A percentile compares a stretch with the other conserved stretches of the same genome.
phyloP scores from a whole-genome alignment of 2,797 vertebrate species.

The Smutsia temminckii region DNA sequence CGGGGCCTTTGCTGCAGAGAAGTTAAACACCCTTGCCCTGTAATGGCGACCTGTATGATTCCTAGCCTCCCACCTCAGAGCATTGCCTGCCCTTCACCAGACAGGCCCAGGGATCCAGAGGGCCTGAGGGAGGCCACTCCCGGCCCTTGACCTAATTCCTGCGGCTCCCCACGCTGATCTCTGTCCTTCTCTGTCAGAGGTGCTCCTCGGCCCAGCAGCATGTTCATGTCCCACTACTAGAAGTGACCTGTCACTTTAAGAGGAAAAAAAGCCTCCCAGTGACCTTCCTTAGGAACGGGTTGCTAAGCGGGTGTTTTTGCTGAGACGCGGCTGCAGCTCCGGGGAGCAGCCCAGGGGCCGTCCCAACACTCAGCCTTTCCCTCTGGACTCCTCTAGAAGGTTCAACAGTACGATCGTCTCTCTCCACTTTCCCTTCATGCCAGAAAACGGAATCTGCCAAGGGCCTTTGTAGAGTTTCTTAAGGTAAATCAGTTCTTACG shows the following conservation, averaged over 20 bases:
- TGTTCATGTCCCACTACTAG: not conserved
- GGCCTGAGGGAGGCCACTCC: not conserved
- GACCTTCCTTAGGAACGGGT: conserved; percentile 70
- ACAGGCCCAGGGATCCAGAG: fast-evolving
- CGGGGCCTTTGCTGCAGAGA: not conserved
- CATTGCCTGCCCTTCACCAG: not conserved
- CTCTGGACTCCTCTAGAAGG: not conserved
- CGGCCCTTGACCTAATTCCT: not conserved
- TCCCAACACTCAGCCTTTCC: conserved; percentile 30
- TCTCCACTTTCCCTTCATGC: not conserved
- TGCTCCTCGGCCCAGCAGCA: not conserved
- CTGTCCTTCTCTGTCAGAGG: not conserved
- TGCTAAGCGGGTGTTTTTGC: conserved; percentile 73
- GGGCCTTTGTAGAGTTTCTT: not conserved
- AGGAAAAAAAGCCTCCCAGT: conserved; percentile 54
- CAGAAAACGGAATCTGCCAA: conserved; percentile 34
- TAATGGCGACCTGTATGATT: fast-evolving
- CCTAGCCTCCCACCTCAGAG: not conserved
- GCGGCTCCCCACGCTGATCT: too few species aligned
- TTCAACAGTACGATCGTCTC: not conserved
- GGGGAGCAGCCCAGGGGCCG: not conserved
- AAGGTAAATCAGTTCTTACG: conserved; percentile 36
- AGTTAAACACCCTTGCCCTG: fast-evolving
- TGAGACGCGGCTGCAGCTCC: conserved; percentile 40
- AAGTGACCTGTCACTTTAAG: conserved; percentile 81